Evolutionary conservation across 2,113 vertebrate genomes (phyloP).

Genomic region (Poecilia latipinna): DNA sequence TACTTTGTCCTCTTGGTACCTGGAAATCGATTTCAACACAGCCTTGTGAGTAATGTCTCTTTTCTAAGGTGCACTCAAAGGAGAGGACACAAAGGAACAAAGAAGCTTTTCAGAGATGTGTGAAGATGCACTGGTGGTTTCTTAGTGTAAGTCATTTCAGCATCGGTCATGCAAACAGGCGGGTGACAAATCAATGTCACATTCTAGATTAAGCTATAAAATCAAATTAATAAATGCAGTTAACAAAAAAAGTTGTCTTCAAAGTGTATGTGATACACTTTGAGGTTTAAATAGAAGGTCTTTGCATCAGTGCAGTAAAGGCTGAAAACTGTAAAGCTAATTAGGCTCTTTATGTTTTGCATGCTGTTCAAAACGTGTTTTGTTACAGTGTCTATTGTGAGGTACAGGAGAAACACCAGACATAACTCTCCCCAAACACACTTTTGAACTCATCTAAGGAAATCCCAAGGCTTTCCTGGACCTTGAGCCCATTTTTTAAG

Average conservation of each 20-base stretch:
- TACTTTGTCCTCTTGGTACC: background rate
- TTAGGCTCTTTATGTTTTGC: background rate
- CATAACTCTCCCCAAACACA: too few species aligned
- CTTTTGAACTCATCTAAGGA: background rate
- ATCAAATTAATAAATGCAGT: background rate
- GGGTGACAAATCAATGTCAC: too few species aligned
- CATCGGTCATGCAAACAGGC: background rate
- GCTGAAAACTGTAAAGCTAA: background rate
- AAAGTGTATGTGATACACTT: background rate
- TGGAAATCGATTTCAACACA: conserved; percentile 1
- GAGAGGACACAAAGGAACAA: background rate
- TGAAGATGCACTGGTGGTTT: background rate
- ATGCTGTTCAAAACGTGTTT: background rate
- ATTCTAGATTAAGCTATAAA: background rate
- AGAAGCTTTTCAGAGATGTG: background rate
- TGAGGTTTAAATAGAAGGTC: background rate
- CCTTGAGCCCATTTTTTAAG: background rate
- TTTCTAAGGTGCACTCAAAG: background rate
- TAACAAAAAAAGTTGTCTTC: background rate
- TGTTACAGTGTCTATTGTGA: too few species aligned
- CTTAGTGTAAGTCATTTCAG: background rate
- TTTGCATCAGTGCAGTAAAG: background rate
- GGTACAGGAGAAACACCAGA: too few species aligned
- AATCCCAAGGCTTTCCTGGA: background rate
- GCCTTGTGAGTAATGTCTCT: background rate